Conservation (phyloP, 2,113 vertebrate species). For the Hemiprocne comata region DNA sequence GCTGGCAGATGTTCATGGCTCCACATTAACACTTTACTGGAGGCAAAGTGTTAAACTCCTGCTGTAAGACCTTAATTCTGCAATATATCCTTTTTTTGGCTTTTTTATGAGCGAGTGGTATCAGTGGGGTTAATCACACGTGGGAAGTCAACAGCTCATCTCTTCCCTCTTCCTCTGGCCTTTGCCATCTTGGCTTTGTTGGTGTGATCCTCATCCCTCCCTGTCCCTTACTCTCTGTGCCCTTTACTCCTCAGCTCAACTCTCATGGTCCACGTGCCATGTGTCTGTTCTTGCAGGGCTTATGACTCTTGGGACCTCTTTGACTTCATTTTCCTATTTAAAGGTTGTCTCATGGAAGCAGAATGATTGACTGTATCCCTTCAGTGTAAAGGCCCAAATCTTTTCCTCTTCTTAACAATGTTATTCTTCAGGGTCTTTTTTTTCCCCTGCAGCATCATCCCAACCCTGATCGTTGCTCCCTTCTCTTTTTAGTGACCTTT, state of each 20-base stretch:
- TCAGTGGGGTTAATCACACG: background rate
- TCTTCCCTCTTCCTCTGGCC: background rate
- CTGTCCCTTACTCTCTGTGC: background rate
- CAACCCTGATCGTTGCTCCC: background rate
- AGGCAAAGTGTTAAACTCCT: background rate
- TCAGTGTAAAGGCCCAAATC: background rate
- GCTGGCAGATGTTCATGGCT: background rate
- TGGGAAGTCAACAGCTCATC: fast-evolving
- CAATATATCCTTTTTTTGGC: no score
- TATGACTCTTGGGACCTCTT: background rate
- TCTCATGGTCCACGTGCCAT: fast-evolving
- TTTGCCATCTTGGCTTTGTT: background rate
- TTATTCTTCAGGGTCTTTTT: background rate
- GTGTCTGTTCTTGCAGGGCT: background rate
- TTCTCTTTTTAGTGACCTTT: background rate
- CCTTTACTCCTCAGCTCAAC: background rate
- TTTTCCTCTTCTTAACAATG: background rate
- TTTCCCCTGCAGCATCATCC: background rate
- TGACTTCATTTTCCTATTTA: background rate
- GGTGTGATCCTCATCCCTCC: background rate
- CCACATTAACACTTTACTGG: no score
- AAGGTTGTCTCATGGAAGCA: background rate
- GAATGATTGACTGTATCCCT: background rate
- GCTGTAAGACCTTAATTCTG: background rate
- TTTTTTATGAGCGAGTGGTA: no score